phyloP scores from a whole-genome alignment of 2,113 vertebrate species.

The Trogon surrucura region DNA sequence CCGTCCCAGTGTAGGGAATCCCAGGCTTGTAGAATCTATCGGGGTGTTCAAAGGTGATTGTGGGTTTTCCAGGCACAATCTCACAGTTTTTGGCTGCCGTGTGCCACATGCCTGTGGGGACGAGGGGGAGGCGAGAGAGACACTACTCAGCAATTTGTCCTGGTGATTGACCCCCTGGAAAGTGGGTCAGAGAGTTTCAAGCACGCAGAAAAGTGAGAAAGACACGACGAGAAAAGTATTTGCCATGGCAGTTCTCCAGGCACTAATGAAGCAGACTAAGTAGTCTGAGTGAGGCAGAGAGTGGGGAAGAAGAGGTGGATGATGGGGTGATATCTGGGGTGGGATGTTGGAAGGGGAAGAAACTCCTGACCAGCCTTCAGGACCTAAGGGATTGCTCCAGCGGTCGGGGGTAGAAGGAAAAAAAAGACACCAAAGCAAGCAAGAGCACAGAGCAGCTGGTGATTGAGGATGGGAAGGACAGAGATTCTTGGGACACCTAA shows the following conservation, averaged over 20 bases:
- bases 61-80: accelerated
- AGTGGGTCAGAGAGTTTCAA: neutral
- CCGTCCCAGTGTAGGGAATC: neutral
- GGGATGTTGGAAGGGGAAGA: neutral
- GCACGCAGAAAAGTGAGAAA: neutral
- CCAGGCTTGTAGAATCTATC: neutral
- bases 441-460: neutral
- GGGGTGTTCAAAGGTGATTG: neutral
- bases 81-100: accelerated
- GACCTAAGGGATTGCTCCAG: neutral
- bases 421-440: neutral
- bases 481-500: accelerated
- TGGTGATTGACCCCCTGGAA: too few species aligned
- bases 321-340: neutral
- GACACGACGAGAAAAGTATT: neutral
- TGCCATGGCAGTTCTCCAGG: neutral
- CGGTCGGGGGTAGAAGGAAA: neutral
- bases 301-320: neutral
- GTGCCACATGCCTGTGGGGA: neutral
- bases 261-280: neutral
- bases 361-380: neutral
- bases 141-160: neutral
- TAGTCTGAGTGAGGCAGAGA: neutral
- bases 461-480: neutral
- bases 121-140: neutral